Percentiles rank a stretch among this genome's conserved stretches.
phyloP scores from a whole-genome alignment of 2,888 invertebrate species.

The Meteorus colon region DNA sequence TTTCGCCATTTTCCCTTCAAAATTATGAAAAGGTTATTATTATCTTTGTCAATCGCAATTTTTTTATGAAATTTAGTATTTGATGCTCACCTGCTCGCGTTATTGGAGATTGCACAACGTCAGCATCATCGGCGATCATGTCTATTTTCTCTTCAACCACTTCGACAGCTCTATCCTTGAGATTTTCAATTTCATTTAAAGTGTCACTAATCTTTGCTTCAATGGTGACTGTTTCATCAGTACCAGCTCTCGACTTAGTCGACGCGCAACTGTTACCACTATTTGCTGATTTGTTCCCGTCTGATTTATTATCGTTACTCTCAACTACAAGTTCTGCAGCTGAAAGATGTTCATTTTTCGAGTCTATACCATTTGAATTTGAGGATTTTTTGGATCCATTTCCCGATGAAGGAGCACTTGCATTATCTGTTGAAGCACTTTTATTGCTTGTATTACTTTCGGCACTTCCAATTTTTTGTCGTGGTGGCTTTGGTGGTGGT shows the following conservation, averaged over 20 bases:
- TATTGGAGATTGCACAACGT: constrained; percentile 62
- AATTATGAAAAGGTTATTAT: not conserved
- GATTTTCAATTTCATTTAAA: constrained; percentile 47
- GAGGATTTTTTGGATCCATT: constrained; percentile 39
- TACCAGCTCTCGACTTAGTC: constrained; percentile 49
- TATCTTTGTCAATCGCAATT: not conserved
- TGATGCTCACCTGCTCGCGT: constrained; percentile 55
- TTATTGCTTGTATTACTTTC: constrained; percentile 62
- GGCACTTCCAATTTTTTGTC: constrained; percentile 74
- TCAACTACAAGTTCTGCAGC: constrained; percentile 42
- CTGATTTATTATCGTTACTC: constrained; percentile 48
- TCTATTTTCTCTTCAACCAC: constrained; percentile 69
- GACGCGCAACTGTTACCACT: constrained; percentile 51
- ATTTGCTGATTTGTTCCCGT: constrained; percentile 57
- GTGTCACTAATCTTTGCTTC: constrained; percentile 52
- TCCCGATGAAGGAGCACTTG: constrained; percentile 47
- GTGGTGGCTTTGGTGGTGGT: constrained; percentile 72
- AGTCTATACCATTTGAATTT: constrained; percentile 28
- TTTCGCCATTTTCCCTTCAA: constrained; percentile 62
- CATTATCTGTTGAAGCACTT: constrained; percentile 21
- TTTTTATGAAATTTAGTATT: constrained; percentile 9
- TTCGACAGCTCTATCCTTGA: constrained; percentile 60
- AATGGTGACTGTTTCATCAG: constrained; percentile 53
- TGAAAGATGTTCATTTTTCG: constrained; percentile 46
- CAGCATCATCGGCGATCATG: constrained; percentile 66